phyloP scores from a whole-genome alignment of 2,113 vertebrate species.

The Hipposideros armiger region DNA sequence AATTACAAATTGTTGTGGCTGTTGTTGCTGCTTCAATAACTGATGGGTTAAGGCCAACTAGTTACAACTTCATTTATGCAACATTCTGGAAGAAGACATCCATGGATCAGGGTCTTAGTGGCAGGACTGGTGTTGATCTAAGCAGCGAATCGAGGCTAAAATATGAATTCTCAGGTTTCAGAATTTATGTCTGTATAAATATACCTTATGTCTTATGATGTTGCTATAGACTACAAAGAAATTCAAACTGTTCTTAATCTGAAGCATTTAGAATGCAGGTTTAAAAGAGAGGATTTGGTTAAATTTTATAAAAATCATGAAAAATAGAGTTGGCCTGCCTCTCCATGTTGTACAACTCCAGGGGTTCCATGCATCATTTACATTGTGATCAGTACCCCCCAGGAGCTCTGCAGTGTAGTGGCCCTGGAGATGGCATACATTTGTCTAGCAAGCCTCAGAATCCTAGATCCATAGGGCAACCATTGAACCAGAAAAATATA shows the following conservation, averaged over 20 bases:
- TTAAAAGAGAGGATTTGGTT: not conserved
- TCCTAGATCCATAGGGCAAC: not conserved
- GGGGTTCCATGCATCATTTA: rapidly evolving
- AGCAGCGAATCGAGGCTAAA: not conserved
- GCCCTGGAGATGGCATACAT: not conserved
- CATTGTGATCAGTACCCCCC: too few species aligned
- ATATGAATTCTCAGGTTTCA: not conserved
- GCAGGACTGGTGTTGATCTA: not conserved
- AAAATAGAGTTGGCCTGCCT: not conserved
- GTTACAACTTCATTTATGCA: not conserved
- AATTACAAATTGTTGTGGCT: not conserved
- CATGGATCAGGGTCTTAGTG: not conserved
- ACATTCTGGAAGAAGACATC: not conserved
- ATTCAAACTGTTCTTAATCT: not conserved
- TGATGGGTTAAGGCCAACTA: not conserved
- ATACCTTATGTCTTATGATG: not conserved
- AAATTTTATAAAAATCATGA: not conserved
- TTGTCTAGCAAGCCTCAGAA: not conserved
- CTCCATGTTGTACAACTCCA: not conserved
- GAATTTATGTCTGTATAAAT: not conserved
- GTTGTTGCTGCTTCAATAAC: not conserved
- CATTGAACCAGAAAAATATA: not conserved
- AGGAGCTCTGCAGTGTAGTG: not conserved
- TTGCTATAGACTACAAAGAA: not conserved
- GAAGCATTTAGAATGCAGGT: not conserved